A percentile compares a stretch with the other conserved stretches of the same genome.
phyloP scores from a whole-genome alignment of 2,888 invertebrate genomes.

The Steinernema scapterisci region DNA sequence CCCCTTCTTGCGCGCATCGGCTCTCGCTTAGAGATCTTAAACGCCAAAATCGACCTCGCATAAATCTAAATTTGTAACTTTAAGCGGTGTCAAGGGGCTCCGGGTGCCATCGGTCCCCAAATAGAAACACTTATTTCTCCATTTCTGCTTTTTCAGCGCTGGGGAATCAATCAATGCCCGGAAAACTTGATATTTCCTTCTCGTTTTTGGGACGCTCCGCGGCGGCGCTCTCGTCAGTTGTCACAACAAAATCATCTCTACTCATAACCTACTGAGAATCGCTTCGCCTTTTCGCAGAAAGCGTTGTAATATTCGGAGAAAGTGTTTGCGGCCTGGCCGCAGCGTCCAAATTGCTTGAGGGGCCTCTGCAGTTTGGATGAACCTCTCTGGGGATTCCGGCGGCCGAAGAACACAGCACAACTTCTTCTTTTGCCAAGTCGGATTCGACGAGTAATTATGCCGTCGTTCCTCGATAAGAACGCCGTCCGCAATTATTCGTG shows the following conservation, averaged over 20 bases:
- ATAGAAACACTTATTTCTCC: background rate
- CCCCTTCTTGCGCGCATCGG: background rate
- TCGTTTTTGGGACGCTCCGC: slow-evolving; percentile 24
- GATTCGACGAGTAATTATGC: slow-evolving; percentile 18
- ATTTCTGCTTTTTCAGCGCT: background rate
- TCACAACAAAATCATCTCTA: slow-evolving; percentile 30
- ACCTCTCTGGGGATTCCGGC: slow-evolving; percentile 15
- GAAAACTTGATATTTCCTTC: slow-evolving; percentile 10
- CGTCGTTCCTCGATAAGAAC: background rate
- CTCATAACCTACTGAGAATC: slow-evolving; percentile 30
- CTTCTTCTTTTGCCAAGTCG: background rate
- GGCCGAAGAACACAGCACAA: background rate
- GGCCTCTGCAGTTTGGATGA: background rate
- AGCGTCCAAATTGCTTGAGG: slow-evolving; percentile 24
- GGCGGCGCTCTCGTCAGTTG: slow-evolving; percentile 27
- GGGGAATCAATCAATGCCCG: background rate
- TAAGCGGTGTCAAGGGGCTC: background rate
- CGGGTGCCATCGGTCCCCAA: background rate
- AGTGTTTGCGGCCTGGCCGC: slow-evolving; percentile 13
- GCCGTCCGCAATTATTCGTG: slow-evolving; percentile 17
- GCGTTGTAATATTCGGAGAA: slow-evolving; percentile 31
- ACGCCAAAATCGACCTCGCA: background rate
- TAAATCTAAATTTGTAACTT: background rate
- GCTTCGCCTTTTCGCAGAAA: background rate
- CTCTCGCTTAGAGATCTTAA: background rate